Conservation (phyloP, 35 echinoderm and acorn worm genomes). For the Apostichopus parvimensis region DNA sequence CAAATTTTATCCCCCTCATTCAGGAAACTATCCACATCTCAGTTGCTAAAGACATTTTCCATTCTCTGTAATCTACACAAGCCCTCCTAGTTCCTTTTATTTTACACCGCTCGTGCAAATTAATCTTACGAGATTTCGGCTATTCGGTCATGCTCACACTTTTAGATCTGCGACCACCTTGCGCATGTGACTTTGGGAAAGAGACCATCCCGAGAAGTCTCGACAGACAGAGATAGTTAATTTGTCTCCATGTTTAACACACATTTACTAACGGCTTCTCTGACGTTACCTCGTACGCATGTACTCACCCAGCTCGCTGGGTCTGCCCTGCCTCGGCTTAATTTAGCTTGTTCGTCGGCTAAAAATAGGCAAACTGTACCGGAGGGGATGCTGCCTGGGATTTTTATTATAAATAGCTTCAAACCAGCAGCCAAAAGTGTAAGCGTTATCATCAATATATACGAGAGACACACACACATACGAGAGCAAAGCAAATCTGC, state of each 20-base stretch:
- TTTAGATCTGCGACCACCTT: not conserved
- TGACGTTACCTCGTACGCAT: not conserved
- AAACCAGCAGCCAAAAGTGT: not conserved
- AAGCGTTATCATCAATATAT: not conserved
- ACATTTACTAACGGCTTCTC: not conserved
- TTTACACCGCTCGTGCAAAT: too few species aligned
- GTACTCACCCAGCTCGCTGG: not conserved
- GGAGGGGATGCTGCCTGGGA: slow-evolving; percentile 6
- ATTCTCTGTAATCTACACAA: too few species aligned
- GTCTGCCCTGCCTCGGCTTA: slow-evolving; percentile 16
- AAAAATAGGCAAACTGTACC: slow-evolving; percentile 38
- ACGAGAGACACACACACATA: not conserved
- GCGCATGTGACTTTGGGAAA: not conserved
- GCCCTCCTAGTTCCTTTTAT: too few species aligned
- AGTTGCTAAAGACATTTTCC: too few species aligned
- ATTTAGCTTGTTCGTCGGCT: slow-evolving; percentile 42
- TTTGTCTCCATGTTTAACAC: slow-evolving; percentile 9
- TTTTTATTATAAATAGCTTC: slow-evolving; percentile 52
- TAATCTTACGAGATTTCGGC: too few species aligned
- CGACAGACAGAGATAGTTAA: not conserved
- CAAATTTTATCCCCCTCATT: too few species aligned
- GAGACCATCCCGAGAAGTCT: not conserved
- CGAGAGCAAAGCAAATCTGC: not conserved
- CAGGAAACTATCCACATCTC: too few species aligned
- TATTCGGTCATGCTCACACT: not conserved